Evolutionary conservation across 1,140 invertebrate genomes (phyloP).

Genomic region (Limonius californicus): DNA sequence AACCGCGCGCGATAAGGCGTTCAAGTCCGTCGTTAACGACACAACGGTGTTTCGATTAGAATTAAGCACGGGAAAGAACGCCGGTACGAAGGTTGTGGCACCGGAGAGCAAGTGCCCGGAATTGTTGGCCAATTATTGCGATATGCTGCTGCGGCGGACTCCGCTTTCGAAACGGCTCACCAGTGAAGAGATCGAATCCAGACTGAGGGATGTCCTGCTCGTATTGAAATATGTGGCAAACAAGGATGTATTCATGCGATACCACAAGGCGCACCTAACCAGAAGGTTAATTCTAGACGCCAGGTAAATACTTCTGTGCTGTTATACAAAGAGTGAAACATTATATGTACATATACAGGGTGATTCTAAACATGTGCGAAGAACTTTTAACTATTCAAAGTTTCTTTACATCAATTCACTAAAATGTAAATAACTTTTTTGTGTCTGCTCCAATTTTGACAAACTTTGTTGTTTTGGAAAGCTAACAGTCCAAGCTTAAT

Average conservation of each 20-base stretch:
- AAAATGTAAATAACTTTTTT: too few species aligned
- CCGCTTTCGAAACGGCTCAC: constrained; percentile 94
- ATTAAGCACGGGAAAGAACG: constrained; percentile 56
- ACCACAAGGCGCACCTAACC: constrained; percentile 98
- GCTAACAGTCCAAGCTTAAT: too few species aligned
- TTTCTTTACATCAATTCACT: too few species aligned
- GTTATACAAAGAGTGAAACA: background rate
- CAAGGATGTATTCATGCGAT: constrained; percentile 99
- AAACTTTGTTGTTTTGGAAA: too few species aligned
- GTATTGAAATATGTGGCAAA: constrained; percentile 99
- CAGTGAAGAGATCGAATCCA: constrained; percentile 94
- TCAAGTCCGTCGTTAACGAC: constrained; percentile 97
- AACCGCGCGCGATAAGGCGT: constrained; percentile 96
- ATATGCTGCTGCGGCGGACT: constrained; percentile 96
- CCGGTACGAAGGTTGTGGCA: constrained; percentile 57
- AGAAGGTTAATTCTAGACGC: constrained; percentile 86
- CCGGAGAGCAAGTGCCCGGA: constrained; percentile 99
- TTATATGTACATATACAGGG: too few species aligned
- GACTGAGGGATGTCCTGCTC: constrained; percentile 88
- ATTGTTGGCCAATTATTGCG: constrained; percentile 98
- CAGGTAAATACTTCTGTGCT: constrained; percentile 47
- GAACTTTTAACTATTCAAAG: too few species aligned
- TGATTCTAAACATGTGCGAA: too few species aligned
- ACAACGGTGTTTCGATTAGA: constrained; percentile 89
- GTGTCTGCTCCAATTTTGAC: too few species aligned